A percentile compares a stretch with the other conserved stretches of the same genome.
Evolutionary conservation across 1,140 invertebrate genomes (phyloP).

Genomic region (Brachionus koreanus): DNA sequence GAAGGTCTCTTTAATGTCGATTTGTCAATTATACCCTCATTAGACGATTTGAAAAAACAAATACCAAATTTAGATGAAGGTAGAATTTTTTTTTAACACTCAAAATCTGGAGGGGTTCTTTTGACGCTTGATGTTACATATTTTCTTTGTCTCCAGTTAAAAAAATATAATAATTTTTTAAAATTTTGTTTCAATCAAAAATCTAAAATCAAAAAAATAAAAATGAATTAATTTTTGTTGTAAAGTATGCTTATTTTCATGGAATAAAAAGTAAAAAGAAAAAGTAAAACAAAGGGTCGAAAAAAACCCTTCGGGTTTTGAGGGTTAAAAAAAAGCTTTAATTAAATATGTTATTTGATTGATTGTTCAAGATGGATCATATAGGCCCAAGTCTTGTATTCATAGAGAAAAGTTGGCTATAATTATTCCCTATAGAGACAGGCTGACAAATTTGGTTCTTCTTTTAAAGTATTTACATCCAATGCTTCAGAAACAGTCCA

Average conservation of each 20-base stretch:
- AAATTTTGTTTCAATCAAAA: too few species aligned
- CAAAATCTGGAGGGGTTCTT: too few species aligned
- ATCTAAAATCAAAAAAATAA: too few species aligned
- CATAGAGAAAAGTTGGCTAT: constrained; percentile 65
- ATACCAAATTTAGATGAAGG: constrained; percentile 8
- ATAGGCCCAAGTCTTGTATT: constrained; percentile 69
- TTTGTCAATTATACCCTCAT: background rate
- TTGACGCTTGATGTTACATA: too few species aligned
- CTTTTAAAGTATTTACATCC: constrained; percentile 54
- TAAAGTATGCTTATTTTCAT: too few species aligned
- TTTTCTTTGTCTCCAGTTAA: too few species aligned
- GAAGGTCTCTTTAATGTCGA: constrained; percentile 19
- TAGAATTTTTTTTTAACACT: background rate
- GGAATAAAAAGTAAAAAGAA: too few species aligned
- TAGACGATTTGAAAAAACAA: constrained; percentile 2
- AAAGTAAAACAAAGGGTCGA: too few species aligned
- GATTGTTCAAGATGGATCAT: constrained; percentile 65
- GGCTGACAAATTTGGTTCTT: constrained; percentile 57
- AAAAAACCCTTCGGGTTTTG: too few species aligned
- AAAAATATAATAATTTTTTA: too few species aligned
- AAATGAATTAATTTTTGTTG: too few species aligned
- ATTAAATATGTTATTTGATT: background rate
- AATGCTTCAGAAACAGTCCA: constrained; percentile 52
- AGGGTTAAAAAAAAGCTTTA: too few species aligned
- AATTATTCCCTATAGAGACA: constrained; percentile 55